phyloP scores from a whole-genome alignment of 2,113 vertebrate genomes.

The Orcinus orca region DNA sequence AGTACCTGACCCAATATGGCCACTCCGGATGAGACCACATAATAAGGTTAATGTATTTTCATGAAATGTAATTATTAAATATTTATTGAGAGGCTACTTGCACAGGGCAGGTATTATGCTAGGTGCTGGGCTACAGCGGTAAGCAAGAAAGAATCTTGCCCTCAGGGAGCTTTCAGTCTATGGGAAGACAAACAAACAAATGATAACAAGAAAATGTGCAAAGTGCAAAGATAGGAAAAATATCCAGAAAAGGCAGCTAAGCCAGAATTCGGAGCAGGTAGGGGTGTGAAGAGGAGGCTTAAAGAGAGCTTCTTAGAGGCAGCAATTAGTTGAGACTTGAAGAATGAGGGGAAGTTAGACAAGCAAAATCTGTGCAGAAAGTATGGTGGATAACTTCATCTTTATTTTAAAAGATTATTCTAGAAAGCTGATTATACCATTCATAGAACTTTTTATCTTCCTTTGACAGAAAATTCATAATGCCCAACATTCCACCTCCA shows the following conservation, averaged over 20 bases:
- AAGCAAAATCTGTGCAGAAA: neutral
- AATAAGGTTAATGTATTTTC: neutral
- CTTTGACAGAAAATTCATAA: neutral
- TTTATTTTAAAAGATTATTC: conserved; percentile 32
- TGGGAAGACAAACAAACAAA: neutral
- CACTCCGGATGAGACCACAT: neutral
- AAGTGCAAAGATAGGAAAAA: neutral
- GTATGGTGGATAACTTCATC: neutral
- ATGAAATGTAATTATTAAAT: neutral
- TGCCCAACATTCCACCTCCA: neutral
- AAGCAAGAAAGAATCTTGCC: neutral
- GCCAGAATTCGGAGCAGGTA: neutral
- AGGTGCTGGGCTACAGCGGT: neutral
- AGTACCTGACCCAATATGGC: neutral
- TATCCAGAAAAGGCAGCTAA: neutral
- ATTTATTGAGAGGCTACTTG: neutral
- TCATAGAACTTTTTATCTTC: neutral
- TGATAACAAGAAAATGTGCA: neutral
- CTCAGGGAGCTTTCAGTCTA: neutral
- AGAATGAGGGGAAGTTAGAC: neutral
- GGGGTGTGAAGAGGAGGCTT: neutral
- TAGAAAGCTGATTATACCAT: neutral
- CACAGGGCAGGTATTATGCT: neutral
- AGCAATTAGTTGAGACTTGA: neutral
- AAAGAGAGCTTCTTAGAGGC: neutral